Evolutionary conservation across 2,888 invertebrate species (phyloP), one percentile per base, ranked within the genome.

Genomic region (Protodeltote pygarga): DNA sequence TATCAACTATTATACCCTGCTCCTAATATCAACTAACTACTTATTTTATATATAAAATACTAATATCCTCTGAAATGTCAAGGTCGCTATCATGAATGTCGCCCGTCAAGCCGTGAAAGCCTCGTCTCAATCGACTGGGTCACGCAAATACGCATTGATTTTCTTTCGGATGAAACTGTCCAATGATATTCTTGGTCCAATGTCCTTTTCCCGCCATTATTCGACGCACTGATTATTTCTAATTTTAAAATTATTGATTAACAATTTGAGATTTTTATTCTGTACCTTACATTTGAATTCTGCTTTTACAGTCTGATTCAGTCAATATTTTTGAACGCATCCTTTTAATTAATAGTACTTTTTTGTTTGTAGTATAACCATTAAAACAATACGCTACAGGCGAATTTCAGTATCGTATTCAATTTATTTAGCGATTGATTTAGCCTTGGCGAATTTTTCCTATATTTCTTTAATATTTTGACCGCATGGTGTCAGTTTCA

Each of bases 51-150:
- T n/a, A n/a, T n/a, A 28, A 32, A 25, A 55, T 49, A 47, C 29
- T 46, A 46, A 51, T 49, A 60, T 48, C 42, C 41, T 37, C 8
- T 48, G 29, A 44, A 66, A 67, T 67, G 65, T 67, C 67, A 67
- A 68, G 67, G 67, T 21, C 55, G 32, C 29, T 5, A 25, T 40
- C 16, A 41, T 48, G 41, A 62, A 67, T 50, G 49, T 52, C 68
- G 45, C 42, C 40, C 46, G 38, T 20, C 25, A 46, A 48, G 54
- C 33, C 40, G 41, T 49, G 37, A 49, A 51, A 47, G 42, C 35
- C 9, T 11, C 9, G 29, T 23, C 37, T 54, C 42, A 54, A 46
- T 48, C 20, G 27, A 29, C 39, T 38, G 45, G 31, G 34, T 52
- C 66, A 65, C 62, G 66, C 68, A 34, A 67, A 34, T 29, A 33